A percentile compares a stretch with the other conserved stretches of the same genome.
These are phyloP conservation scores for Columba janthina DNA, from an alignment of 2,113 vertebrate species.

Conservation along the genomic window DNA sequence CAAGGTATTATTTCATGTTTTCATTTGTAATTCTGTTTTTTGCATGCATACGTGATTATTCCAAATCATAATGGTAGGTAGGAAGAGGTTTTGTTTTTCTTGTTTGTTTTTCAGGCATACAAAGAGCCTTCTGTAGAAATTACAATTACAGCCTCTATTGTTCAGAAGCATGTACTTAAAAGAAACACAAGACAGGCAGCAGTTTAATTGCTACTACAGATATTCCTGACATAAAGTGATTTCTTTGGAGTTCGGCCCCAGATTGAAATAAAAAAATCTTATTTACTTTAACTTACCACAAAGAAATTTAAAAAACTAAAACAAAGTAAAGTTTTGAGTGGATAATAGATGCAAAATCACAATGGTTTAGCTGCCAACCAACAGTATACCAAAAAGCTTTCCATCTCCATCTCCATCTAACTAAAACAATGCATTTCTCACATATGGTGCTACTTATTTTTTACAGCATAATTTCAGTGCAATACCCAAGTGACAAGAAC, in stretches of 20 bases:
- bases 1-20: conserved; percentile 3
- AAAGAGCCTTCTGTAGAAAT: conserved; percentile 9
- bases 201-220: conserved; percentile 27
- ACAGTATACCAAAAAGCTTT: background rate
- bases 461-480: conserved; percentile 61
- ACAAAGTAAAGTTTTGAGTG: conserved; percentile 26
- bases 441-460: conserved; percentile 44
- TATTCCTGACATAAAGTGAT: conserved; percentile 9
- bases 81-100: conserved; percentile 22
- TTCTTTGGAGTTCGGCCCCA: background rate
- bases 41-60: rapidly evolving
- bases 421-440: conserved; percentile 5
- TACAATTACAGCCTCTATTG: conserved; percentile 46
- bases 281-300: background rate
- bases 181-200: background rate
- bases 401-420: conserved; percentile 26
- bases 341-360: conserved; percentile 41
- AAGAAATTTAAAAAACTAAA: background rate
- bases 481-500: conserved; percentile 44
- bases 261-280: background rate
- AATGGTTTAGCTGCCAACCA: conserved; percentile 10
- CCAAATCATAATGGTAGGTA: conserved; percentile 5
- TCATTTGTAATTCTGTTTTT: background rate
- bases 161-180: conserved; percentile 31
- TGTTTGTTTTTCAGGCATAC: conserved; percentile 25